Evolutionary conservation across 2,113 vertebrate species (phyloP), one percentile per base, ranked within the genome.

Genomic region (Opisthocomus hoazin): DNA sequence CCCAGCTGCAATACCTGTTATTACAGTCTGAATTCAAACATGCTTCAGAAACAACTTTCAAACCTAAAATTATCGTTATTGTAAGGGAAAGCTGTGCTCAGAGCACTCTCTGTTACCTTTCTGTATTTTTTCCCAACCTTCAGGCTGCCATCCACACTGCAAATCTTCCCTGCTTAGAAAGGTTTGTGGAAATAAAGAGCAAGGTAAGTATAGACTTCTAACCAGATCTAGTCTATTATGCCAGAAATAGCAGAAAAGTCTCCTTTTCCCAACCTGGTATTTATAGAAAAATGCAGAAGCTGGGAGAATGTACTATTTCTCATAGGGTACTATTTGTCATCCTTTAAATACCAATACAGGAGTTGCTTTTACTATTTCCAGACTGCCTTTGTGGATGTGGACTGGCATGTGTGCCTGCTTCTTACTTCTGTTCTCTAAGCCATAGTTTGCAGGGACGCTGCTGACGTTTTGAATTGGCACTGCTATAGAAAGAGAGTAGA

Each of bases 1-100:
- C 48, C 41, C 95, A 95, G 95, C 94, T 95, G 94, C 84, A 90
- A 79, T 85, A 92, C 48, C 70, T 96, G 89, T 68, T 95, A 95
- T 95, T 93, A 91, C 32, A 87, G 50, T 26, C 64, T 60, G 80
- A 94, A 96, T 93, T 93, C 77, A 92, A 92, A 97, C 21, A 76
- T 61, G 66, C 84, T 80, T 93, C 45, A 80, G 85, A 71, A 94
- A 20, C 43, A 64, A 27, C 70, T 77, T 96, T 83, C 32, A 88
- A 77, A 89, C 63, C 77, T 90, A 79, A 93, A 97, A 95, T 94
- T 80, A 96, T 56, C 24, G 18, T 29, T 65, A 65, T 14, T 87
- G 66, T 43, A 75, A 84, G 66, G 45, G 75, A 94, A 73, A 82
- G 87, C 39, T n/a, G 10, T 32, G 68, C 66, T 87, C 24, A 60